Evolutionary conservation across 2,113 vertebrate genomes (phyloP), one percentile per base, ranked within the genome.

Genomic region (Solea solea): DNA sequence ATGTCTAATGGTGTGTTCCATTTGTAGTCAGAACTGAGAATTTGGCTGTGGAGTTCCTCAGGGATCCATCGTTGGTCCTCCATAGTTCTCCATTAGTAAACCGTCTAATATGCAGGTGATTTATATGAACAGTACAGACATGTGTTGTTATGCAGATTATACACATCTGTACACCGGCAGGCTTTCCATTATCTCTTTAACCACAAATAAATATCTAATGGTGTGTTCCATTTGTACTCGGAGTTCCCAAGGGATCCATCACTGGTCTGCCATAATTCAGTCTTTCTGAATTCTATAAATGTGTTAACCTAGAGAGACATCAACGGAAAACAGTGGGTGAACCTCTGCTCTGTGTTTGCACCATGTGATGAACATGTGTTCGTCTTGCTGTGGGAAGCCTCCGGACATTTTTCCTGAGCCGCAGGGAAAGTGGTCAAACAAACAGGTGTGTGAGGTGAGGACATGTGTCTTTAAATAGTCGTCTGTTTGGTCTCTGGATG

Each of bases 401-500:
- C 27, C 14, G 8, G 34, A 40, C 28, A 14, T 56, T 8, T 56
- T 34, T 15, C 28, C 10, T 15, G 49, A n/a, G 49, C 42, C 7
- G 8, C 8, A 44, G 42, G 52, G 52, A 5, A 25, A 5, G 34
- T 14, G 42, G 50, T 74, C 72, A 81, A 85, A 88, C 82, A 87
- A 87, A 83, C 67, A 69, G 81, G 68, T 76, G 69, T 64, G 64
- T 62, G 70, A 69, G 73, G 64, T 50, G 77, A 80, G 77, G 69
- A 81, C 70, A 64, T 48, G 15, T 25, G 25, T 59, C 76, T 90
- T 87, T 83, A 86, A 89, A 91, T 84, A 89, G 89, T 77, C 40
- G 16, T 76, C 13, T 78, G 76, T 71, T 66, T 79, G 63, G 76
- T 58, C 54, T 40, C 48, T 55, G 76, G 7, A 42, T 62, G 62